Base-by-base conservation (phyloP, 2,113 vertebrate genomes). In the Rutilus rutilus region DNA sequence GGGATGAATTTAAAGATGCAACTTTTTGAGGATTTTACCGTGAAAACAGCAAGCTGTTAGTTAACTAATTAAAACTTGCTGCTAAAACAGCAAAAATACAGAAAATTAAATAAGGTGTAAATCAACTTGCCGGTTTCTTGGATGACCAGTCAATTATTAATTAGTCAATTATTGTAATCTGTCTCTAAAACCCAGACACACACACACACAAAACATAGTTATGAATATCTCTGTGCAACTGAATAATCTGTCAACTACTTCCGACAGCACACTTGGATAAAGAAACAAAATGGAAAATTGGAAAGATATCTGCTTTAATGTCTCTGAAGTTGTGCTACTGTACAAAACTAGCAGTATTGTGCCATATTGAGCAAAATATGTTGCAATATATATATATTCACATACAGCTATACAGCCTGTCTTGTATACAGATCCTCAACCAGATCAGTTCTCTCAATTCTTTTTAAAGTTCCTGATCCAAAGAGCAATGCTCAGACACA, bases 401-500 rank as follows among this genome's bases (percentile, higher is more conserved):
- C 39, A 30, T 21, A 36, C 65, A 69, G 27, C 5, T 25, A 25
- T 74, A 27, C 12, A 7, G n/a, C 27, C n/a, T 74, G 17, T 33
- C 15, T 39, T 52, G 30, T n/a, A 39, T 23, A 47, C 60, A 84
- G 42, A 84, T 67, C 45, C 6, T 10, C n/a, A 19, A 25, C 15
- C 12, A 33, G 17, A 77, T 42, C 69, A 30, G 47, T 52, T 17
- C 47, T 54, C 21, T n/a, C 47, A 42, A 54, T 67, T 81, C 54
- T 15, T 76, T 78, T 59, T 54, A 78, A 82, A 89, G 71, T 47
- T 57, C 25, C n/a, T 88, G 47, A 86, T 83, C 74, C 65, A 80
- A 80, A 75, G 45, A 36, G 81, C 60, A 76, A 54, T 60, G 81
- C 81, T 83, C 60, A 83, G 52, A 25, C 83, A 83, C 59, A 69